Evolutionary conservation across 2,113 vertebrate genomes (phyloP), one percentile per base, ranked within the genome.

Genomic region (Ochotona princeps): DNA sequence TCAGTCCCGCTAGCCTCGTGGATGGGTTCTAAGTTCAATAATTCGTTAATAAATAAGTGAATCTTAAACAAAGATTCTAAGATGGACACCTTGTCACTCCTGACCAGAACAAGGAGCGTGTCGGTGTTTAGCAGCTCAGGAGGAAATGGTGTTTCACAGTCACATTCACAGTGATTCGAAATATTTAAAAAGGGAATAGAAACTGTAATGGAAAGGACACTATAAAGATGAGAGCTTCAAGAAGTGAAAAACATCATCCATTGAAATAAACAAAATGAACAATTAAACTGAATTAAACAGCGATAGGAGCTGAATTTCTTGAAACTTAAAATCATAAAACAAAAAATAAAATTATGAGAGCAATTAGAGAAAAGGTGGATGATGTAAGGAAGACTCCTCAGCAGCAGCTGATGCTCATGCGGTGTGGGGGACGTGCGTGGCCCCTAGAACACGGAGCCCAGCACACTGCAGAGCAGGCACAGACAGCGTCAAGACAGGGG

Each of bases 121-220:
- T 32, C 20, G 72, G 0, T 49, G 30, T 9, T 20, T 35, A 7
- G 0, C 21, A 85, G 49, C 20, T 90, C 75, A 32, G 63, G 57
- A 90, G 70, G 95, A 89, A 89, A 65, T 70, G 32, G 11, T 3
- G 5, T 65, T 17, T 67, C 73, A 57, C 78, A 96, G 72, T 87
- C 44, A 73, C 18, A 30, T 44, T 69, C 73, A 67, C n/a, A 81
- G 32, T 82, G 74, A 88, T 63, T 54, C 11, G 47, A 79, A 66
- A 54, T 11, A 25, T 73, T 83, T 63, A 3, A 32, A 89, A 83
- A 82, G 80, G 87, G 83, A 90, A 73, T 21, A 75, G 83, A 93
- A 86, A 75, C 91, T 21, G 12, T 38, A 65, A 57, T 8, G 57
- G 38, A n/a, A 81, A 70, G 21, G 65, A 26, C 44, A 32, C 66